Base-by-base conservation (phyloP, 2,113 vertebrate genomes). In the Acrocephalus kingi region DNA sequence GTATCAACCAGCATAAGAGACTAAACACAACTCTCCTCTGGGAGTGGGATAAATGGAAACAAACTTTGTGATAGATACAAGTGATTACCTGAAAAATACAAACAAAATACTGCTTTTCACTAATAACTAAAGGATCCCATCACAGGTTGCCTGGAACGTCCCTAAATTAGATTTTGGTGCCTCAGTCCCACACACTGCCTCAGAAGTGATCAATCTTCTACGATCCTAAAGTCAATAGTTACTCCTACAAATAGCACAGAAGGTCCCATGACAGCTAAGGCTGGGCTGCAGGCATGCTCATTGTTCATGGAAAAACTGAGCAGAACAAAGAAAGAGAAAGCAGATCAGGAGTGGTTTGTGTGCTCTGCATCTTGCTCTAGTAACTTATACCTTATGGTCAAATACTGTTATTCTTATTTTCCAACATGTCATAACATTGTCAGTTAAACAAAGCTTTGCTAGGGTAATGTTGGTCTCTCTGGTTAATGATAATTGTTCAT, bases 161-260 rank as follows among this genome's bases (percentile, higher is more conserved):
- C 69, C 41, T 83, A 59, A 73, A 89, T 35, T 73, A 63, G 15
- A 48, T 73, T 88, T 83, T 45, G 41, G 13, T 77, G 37, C 46
- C 72, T 79, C 56, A 62, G 59, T 33, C 27, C 54, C 31, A 31
- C 41, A 31, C 28, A 19, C 6, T 37, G 37, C 31, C 25, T 88
- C 55, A 51, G 63, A 31, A 66, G 63, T 30, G 55, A 92, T 69
- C 76, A 77, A 46, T 84, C 30, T 85, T 67, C 49, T 69, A 18
- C 1, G 1, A 64, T 41, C 28, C 63, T 58, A 64, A 84, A 92
- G 91, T 77, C 73, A 66, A 74, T 86, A 77, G 55, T 62, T 52
- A 61, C 15, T 84, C 27, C 46, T 67, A 80, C 0, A 0, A 84
- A 73, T 3, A 84, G 41, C 7, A 1, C 0, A 2, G 23, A 31